Evolutionary conservation across 2,797 vertebrate species (phyloP).

Genomic region (Manis javanica): DNA sequence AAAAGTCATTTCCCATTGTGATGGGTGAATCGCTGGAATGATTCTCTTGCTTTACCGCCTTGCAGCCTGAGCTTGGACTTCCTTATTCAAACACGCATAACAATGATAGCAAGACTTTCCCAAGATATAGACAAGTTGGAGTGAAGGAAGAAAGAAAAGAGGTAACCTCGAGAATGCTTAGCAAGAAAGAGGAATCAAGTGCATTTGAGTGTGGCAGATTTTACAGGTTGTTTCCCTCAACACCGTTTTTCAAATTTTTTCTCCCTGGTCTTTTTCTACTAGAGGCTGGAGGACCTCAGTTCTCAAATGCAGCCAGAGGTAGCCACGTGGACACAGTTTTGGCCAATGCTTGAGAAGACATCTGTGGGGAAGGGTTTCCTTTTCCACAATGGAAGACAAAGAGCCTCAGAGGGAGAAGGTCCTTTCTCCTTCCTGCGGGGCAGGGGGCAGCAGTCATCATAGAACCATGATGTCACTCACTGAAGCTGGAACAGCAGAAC

Average conservation of each 20-base stretch:
- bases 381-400: background rate
- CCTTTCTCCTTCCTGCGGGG: background rate
- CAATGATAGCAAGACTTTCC: background rate
- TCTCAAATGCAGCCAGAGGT: background rate
- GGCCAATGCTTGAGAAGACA: background rate
- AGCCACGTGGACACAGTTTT: background rate
- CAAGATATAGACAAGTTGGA: constrained; percentile 24
- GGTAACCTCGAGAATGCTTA: background rate
- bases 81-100: constrained; percentile 11
- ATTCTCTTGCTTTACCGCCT: background rate
- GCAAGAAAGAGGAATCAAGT: background rate
- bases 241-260: constrained; percentile 4
- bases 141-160: constrained; percentile 12
- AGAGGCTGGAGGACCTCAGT: background rate
- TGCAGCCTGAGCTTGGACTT: background rate
- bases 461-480: background rate
- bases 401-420: background rate
- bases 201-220: background rate
- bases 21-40: background rate
- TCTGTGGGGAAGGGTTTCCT: background rate
- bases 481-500: background rate
- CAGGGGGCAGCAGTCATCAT: background rate
- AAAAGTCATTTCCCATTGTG: background rate
- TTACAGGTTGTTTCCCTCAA: background rate
- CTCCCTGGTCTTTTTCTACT: background rate